Conservation (phyloP, 1,140 invertebrate genomes). For the Elysia chlorotica region DNA sequence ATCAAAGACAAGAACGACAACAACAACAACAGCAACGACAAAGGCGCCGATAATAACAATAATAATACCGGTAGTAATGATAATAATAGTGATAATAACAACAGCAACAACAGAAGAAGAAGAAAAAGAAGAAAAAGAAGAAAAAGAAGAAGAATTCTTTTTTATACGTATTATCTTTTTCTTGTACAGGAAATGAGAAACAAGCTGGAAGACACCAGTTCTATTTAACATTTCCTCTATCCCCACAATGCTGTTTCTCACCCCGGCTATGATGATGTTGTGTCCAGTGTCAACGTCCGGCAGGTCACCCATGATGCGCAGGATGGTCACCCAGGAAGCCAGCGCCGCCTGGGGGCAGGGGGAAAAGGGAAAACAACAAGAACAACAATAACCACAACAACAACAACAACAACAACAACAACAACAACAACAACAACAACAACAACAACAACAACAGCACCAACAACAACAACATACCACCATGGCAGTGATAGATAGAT, state of each 20-base stretch:
- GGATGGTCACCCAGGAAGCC: conserved; percentile 49
- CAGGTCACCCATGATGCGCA: conserved; percentile 57
- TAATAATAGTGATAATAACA: neutral
- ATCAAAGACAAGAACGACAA: too few species aligned
- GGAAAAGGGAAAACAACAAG: neutral
- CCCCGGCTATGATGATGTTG: conserved; percentile 37
- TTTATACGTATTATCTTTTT: neutral
- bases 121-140: too few species aligned
- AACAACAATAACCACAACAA: neutral
- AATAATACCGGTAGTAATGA: too few species aligned
- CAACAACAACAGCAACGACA: too few species aligned
- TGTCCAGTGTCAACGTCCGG: conserved; percentile 33
- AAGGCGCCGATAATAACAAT: too few species aligned
- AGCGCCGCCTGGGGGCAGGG: conserved; percentile 45
- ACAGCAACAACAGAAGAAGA: neutral
- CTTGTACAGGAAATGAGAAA: neutral
- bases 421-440: neutral
- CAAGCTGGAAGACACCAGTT: neutral
- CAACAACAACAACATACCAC: neutral
- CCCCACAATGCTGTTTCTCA: conserved; percentile 28
- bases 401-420: neutral
- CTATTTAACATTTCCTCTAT: neutral
- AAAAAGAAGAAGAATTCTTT: neutral
- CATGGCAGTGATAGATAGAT: too few species aligned
- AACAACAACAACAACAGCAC: neutral